These are phyloP conservation scores for Anguilla megastoma DNA, from an alignment of 2,797 vertebrate genomes.

Conservation along the genomic window DNA sequence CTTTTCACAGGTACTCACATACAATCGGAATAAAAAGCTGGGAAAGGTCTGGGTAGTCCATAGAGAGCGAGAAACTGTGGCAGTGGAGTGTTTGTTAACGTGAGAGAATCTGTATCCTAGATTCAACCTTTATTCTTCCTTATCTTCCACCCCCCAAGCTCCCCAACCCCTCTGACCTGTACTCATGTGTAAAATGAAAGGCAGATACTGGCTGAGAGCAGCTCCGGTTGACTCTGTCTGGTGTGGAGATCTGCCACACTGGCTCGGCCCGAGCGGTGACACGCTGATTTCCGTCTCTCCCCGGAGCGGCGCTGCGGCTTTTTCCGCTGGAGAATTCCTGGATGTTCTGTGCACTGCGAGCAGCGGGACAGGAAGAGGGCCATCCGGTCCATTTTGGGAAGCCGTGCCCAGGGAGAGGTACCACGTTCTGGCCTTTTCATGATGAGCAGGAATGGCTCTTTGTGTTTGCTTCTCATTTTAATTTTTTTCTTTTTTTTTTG, in stretches of 20 bases:
- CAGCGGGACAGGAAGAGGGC: constrained; percentile 29
- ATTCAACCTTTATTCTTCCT: too few species aligned
- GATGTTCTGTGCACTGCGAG: background rate
- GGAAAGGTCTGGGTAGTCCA: too few species aligned
- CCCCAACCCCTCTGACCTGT: too few species aligned
- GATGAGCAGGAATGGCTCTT: background rate
- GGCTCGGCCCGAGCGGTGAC: background rate
- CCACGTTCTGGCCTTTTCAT: background rate
- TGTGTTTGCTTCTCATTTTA: too few species aligned
- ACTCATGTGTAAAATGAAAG: too few species aligned
- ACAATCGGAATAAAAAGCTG: too few species aligned
- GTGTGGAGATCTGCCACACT: background rate
- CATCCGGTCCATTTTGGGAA: background rate
- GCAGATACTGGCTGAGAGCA: background rate
- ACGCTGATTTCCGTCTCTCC: constrained; percentile 12
- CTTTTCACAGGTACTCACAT: too few species aligned
- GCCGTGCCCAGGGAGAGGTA: background rate
- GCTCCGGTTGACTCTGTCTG: background rate
- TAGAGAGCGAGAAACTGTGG: too few species aligned
- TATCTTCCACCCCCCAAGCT: too few species aligned
- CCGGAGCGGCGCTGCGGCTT: background rate
- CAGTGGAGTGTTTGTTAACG: too few species aligned
- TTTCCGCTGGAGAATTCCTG: background rate
- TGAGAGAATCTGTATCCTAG: too few species aligned
- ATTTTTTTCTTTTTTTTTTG: too few species aligned